Evolutionary conservation across 1,140 invertebrate genomes (phyloP), one percentile per base, ranked within the genome.

Genomic region (Pararge aegeria): DNA sequence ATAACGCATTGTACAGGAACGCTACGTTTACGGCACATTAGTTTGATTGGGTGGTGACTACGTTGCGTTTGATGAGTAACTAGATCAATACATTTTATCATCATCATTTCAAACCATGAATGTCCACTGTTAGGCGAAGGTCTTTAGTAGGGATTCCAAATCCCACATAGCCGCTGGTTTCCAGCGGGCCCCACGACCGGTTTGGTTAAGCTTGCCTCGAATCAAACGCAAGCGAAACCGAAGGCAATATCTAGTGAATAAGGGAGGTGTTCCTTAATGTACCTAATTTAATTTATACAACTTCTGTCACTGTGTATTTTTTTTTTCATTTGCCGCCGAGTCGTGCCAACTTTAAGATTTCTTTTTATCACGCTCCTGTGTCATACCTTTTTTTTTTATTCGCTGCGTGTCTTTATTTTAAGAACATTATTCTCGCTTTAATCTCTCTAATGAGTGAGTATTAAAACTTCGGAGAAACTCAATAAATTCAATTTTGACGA

Each of bases 231-330:
- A 24, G 24, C 24, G 24, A 24, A 24, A 7, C 40, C 12, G 5
- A 48, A 56, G 20, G 21, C 24, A 49, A 48, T 37, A 48, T 27
- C 24, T 24, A 24, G 24, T 24, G 24, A 24, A 24, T 4, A 4
- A 24, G n/a, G 7, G 29, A 49, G 21, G 50, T 30, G 40, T 49
- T 57, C 60, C 50, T 70, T 59, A 66, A 73, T 67, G 67, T 58
- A 57, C 54, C 61, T 73, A 67, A 73, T 73, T 73, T 70, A 73
- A 73, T 73, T 73, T 70, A 70, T 66, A 73, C 59, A 57, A 68
- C 42, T 66, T 57, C 52, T 56, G 60, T 66, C 59, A 61, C 53
- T 55, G 61, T 21, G 19, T 59, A 34, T 58, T 53, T 58, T 54
- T 62, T 55, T 62, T 56, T 57, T 65, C 59, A 21, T 27, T 34